phyloP scores from a whole-genome alignment of 2,888 invertebrate genomes.

The Invenusta paracnida region DNA sequence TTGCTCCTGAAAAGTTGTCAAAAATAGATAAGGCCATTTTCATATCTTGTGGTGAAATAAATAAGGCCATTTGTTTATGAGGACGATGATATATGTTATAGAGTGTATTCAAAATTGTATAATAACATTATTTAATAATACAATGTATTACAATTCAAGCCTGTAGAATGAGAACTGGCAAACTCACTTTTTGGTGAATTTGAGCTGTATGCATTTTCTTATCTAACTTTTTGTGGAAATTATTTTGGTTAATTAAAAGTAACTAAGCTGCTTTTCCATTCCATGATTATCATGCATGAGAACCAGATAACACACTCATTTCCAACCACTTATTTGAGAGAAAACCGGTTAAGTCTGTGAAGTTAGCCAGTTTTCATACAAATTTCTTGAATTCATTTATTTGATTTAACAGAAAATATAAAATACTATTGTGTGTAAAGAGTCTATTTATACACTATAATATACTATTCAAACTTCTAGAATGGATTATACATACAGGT shows the following conservation, averaged over 20 bases:
- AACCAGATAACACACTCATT: neutral
- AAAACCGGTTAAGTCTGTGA: neutral
- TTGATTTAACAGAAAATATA: too few species aligned
- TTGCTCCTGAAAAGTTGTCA: constrained; percentile 1
- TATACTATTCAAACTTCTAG: too few species aligned
- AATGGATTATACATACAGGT: too few species aligned
- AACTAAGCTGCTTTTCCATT: neutral
- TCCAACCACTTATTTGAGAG: neutral
- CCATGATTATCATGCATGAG: neutral
- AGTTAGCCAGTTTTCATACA: neutral
- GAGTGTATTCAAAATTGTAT: too few species aligned
- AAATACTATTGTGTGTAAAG: too few species aligned
- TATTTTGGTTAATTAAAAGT: neutral
- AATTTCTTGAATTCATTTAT: too few species aligned
- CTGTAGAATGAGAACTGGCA: neutral
- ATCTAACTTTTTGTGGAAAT: neutral
- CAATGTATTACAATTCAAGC: too few species aligned
- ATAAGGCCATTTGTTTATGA: neutral
- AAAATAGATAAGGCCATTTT: neutral
- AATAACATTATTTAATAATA: too few species aligned
- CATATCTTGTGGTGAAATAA: neutral
- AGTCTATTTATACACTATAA: too few species aligned
- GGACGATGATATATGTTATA: too few species aligned
- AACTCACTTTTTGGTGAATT: neutral
- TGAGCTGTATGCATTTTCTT: neutral